Evolutionary conservation across 37 sponge, comb jelly and placozoan species (phyloP).

Genomic region (Bolinopsis microptera): DNA sequence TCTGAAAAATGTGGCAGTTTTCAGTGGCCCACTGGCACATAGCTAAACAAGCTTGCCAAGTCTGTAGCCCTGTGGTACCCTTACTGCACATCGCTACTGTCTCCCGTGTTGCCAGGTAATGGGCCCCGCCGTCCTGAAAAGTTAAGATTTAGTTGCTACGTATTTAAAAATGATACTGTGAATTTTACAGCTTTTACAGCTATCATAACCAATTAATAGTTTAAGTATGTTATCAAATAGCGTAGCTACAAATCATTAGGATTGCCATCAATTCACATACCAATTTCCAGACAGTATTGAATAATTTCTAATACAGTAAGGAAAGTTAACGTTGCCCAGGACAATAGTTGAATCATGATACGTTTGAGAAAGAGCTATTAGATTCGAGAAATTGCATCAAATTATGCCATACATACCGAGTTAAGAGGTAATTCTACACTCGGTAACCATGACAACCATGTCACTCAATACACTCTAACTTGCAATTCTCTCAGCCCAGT

Average conservation of each 20-base stretch:
- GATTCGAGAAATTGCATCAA: background rate
- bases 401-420: background rate
- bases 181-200: no score
- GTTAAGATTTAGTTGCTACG: background rate
- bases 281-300: no score
- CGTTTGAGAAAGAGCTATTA: background rate
- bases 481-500: background rate
- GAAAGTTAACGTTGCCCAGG: background rate
- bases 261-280: no score
- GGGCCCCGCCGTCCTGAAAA: background rate
- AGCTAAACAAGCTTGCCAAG: background rate
- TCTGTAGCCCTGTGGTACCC: background rate
- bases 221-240: no score
- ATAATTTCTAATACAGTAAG: no score
- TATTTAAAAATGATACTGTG: no score
- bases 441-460: background rate
- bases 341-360: background rate
- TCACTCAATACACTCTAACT: background rate
- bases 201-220: no score
- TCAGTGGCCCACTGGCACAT: background rate
- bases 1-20: background rate
- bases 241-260: no score
- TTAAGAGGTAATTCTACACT: background rate
- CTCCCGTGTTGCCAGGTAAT: background rate
- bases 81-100: background rate